Conservation (phyloP, 2,888 invertebrate species). For the Hypomecis punctinalis region DNA sequence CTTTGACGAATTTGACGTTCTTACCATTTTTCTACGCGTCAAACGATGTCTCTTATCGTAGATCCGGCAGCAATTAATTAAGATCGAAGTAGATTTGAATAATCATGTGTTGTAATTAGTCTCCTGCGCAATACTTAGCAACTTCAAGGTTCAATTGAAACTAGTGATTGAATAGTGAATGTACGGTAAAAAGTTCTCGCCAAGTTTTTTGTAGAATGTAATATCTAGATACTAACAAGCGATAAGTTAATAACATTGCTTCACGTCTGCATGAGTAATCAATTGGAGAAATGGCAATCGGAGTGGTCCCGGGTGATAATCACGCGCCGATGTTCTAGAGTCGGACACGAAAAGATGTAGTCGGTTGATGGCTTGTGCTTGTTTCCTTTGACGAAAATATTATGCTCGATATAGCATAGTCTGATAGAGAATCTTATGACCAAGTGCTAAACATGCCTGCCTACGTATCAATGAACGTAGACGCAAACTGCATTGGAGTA, state of each 20-base stretch:
- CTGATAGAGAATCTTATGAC: too few species aligned
- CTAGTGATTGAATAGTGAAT: conserved; percentile 50
- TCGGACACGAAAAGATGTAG: neutral
- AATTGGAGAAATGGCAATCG: conserved; percentile 57
- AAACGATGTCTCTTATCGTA: conserved; percentile 47
- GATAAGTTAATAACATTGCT: conserved; percentile 57
- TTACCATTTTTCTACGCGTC: conserved; percentile 46
- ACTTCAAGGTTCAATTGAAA: conserved; percentile 47
- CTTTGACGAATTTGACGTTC: conserved; percentile 35
- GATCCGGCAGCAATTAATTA: conserved; percentile 62
- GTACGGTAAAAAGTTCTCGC: conserved; percentile 38
- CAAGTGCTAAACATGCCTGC: too few species aligned
- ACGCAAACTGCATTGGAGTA: too few species aligned
- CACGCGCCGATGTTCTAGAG: conserved; percentile 31
- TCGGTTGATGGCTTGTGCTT: neutral
- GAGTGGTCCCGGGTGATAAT: conserved; percentile 51
- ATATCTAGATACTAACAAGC: conserved; percentile 53
- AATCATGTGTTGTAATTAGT: conserved; percentile 49
- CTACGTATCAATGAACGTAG: too few species aligned
- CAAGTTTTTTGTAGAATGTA: conserved; percentile 38
- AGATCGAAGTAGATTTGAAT: conserved; percentile 46
- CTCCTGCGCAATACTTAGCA: conserved; percentile 37
- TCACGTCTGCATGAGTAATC: conserved; percentile 55
- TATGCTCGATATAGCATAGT: too few species aligned
- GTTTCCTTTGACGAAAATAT: too few species aligned